These are phyloP conservation scores for Brachirus orientalis DNA, from an alignment of 2,113 vertebrate species.

Conservation along the genomic window DNA sequence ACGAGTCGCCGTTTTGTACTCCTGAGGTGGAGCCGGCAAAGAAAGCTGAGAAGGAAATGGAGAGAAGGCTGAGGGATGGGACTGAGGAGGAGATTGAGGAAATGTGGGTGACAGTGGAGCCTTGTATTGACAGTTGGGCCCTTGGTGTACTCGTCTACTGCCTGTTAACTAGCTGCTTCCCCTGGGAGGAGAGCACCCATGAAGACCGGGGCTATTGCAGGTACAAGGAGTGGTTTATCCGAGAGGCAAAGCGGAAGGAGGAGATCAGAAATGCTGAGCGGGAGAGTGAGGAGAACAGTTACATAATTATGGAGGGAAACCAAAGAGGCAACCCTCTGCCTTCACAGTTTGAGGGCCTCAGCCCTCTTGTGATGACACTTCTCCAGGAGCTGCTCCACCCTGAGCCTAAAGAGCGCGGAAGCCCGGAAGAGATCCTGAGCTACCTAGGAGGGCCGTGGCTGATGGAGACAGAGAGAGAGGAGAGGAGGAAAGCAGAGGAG, in stretches of 20 bases:
- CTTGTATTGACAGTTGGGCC: constrained; percentile 89
- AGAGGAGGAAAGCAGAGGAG: constrained; percentile 73
- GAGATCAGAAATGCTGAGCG: background rate
- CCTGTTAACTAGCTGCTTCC: constrained; percentile 86
- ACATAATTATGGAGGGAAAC: constrained; percentile 42
- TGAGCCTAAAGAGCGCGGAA: constrained; percentile 81
- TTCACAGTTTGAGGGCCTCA: constrained; percentile 81
- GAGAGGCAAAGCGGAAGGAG: constrained; percentile 38
- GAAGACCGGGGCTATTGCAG: constrained; percentile 82
- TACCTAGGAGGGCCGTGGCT: constrained; percentile 83
- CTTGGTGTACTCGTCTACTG: constrained; percentile 89
- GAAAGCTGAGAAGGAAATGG: constrained; percentile 39
- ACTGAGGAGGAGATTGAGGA: constrained; percentile 68
- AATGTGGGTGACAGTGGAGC: constrained; percentile 81
- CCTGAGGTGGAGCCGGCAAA: constrained; percentile 85
- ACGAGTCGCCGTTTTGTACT: constrained; percentile 86
- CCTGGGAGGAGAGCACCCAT: constrained; percentile 86
- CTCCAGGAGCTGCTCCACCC: constrained; percentile 86
- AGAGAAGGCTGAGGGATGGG: constrained; percentile 28
- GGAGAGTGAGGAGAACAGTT: constrained; percentile 20
- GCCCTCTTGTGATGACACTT: constrained; percentile 78
- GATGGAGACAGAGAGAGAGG: constrained; percentile 73
- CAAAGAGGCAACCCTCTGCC: constrained; percentile 69
- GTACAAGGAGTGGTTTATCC: constrained; percentile 85
- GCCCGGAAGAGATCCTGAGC: constrained; percentile 84